Percentiles rank a stretch among this genome's conserved stretches.
phyloP scores from a whole-genome alignment of 2,888 invertebrate genomes.

The Leuctra nigra region DNA sequence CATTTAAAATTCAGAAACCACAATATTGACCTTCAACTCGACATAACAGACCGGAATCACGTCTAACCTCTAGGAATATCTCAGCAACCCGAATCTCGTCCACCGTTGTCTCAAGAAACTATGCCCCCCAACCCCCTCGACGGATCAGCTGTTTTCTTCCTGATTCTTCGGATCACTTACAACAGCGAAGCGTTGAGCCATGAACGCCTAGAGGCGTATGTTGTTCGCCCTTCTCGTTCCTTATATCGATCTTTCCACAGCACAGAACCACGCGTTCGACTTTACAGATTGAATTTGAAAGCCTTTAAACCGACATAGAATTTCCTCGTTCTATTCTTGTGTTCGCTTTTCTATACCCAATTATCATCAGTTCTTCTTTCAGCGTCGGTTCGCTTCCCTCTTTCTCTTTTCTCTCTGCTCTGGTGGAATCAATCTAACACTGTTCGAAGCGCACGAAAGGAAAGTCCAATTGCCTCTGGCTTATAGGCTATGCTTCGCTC shows the following conservation, averaged over 20 bases:
- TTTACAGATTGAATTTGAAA: constrained; percentile 9
- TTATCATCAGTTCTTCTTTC: background rate
- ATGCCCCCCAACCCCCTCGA: too few relatives aligned
- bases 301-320: constrained; percentile 10
- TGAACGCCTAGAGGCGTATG: background rate
- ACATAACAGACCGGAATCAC: too few relatives aligned
- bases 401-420: background rate
- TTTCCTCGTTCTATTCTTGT: background rate
- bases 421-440: too few relatives aligned
- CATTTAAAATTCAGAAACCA: too few relatives aligned
- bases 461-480: too few relatives aligned
- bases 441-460: too few relatives aligned
- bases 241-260: constrained; percentile 2
- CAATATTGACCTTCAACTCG: too few relatives aligned
- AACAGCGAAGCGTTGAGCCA: background rate
- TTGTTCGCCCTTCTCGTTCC: background rate
- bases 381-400: background rate
- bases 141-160: background rate
- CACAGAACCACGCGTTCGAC: background rate
- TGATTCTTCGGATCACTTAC: background rate
- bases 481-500: too few relatives aligned
- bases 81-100: too few relatives aligned
- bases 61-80: too few relatives aligned
- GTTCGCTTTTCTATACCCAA: background rate
- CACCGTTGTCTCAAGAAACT: too few relatives aligned